These are phyloP conservation scores for Bradynema listronoti DNA, from an alignment of 1,140 invertebrate species.

Conservation along the genomic window DNA sequence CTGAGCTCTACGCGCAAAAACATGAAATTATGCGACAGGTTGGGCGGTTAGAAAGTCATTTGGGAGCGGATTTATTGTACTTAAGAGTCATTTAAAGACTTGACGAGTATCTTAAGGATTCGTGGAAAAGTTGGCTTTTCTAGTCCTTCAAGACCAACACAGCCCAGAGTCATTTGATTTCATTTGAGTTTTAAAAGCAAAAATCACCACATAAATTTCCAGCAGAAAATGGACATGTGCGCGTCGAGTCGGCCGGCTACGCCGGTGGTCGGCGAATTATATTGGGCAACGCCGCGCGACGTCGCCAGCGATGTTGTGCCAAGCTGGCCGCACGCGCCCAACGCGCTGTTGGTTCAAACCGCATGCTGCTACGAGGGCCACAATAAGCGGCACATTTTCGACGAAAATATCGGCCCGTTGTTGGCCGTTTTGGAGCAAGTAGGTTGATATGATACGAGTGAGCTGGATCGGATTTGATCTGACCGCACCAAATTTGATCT, in stretches of 20 bases:
- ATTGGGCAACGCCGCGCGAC: too few species aligned
- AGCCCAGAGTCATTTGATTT: too few species aligned
- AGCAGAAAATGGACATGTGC: conserved; percentile 39
- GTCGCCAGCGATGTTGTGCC: background rate
- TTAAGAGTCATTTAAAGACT: too few species aligned
- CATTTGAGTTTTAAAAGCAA: too few species aligned
- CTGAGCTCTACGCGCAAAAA: conserved; percentile 28
- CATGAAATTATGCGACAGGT: conserved; percentile 41
- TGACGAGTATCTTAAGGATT: too few species aligned
- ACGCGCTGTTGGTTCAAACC: conserved; percentile 46
- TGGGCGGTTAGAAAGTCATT: too few species aligned
- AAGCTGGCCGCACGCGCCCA: conserved; percentile 24
- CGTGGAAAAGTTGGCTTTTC: too few species aligned
- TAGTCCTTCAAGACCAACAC: too few species aligned
- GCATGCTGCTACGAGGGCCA: conserved; percentile 54
- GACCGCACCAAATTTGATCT: too few species aligned
- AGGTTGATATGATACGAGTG: background rate
- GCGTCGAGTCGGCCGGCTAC: conserved; percentile 36
- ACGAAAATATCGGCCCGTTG: conserved; percentile 47
- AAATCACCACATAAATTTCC: background rate
- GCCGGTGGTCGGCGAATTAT: conserved; percentile 30
- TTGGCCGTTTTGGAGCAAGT: conserved; percentile 40
- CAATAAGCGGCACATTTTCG: conserved; percentile 44
- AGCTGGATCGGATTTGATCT: too few species aligned
- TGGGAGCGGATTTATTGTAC: too few species aligned